Base-by-base conservation (phyloP, 1,140 invertebrate genomes). In the Orius laevigatus region DNA sequence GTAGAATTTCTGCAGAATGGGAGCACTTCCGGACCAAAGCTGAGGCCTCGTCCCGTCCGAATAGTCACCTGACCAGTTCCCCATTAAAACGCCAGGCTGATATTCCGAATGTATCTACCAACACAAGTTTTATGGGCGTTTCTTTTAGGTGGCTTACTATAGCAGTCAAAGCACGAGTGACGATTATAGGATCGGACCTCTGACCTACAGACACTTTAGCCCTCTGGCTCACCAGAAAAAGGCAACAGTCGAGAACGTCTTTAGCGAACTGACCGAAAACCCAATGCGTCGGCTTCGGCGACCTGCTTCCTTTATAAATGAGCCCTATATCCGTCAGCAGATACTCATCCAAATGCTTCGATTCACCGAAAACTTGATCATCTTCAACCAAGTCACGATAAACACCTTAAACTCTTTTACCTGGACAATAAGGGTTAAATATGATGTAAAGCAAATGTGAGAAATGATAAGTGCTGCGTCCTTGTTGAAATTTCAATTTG, bases 261-360 rank as follows among this genome's bases (percentile, higher is more conserved):
- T 76, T 76, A 58, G 89, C 84, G 57, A 86, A 91, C 64, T 95
- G 92, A 0, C 82, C 81, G 60, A 84, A 92, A 57, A 88, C 87
- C 92, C 92, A 97, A 2, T 87, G 78, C 1, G 78, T 75, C 0
- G 86, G 84, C 52, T 81, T 74, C 54, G 87, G 71, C 3, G 81
- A 69, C 57, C 84, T 88, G 9, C 80, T 87, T 6, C 91, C 91
- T 50, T 87, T 72, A 76, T 81, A 96, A 59, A 96, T 90, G 10
- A 93, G 65, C 0, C 91, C 91, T 6, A 81, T 79, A 53, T 94
- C 89, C 52, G 78, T 78, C 60, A 91, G 61, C 0, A 95, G 79
- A 58, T 88, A 90, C 59, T 97, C 91, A 34, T 84, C 75, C 10
- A 25, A 25, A 25, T 25, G 25, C 25, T 25, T 25, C 25, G 25